These are phyloP conservation scores for Argyrosomus regius DNA, from an alignment of 2,797 vertebrate genomes.

Conservation along the genomic window DNA sequence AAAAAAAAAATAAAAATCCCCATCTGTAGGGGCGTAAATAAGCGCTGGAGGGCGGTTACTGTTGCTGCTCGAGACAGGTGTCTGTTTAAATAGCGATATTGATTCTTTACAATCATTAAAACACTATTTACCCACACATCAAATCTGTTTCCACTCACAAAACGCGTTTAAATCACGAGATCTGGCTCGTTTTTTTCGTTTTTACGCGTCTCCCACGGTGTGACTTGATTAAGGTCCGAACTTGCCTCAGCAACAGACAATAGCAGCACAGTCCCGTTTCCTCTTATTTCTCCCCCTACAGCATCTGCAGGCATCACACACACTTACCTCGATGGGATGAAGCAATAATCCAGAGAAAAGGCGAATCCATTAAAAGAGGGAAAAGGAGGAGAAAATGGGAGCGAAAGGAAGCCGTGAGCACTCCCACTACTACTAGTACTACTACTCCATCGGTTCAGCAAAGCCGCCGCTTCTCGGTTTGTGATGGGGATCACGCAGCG, in stretches of 20 bases:
- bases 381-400: background rate
- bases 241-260: constrained; percentile 84
- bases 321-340: constrained; percentile 81
- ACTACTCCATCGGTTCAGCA: constrained; percentile 73
- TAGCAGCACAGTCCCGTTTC: constrained; percentile 71
- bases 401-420: constrained; percentile 38
- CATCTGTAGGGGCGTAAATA: constrained; percentile 3
- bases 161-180: background rate
- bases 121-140: background rate
- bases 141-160: background rate
- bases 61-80: constrained; percentile 80
- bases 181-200: background rate
- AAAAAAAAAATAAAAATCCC: background rate
- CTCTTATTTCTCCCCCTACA: constrained; percentile 26
- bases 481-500: constrained; percentile 79
- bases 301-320: constrained; percentile 19
- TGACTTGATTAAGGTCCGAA: constrained; percentile 63
- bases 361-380: constrained; percentile 77
- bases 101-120: constrained; percentile 18
- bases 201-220: background rate
- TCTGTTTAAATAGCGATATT: constrained; percentile 59
- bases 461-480: constrained; percentile 57
- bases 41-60: constrained; percentile 60
- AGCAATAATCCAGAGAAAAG: constrained; percentile 66
- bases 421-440: constrained; percentile 68